Evolutionary conservation across 1,140 invertebrate species (phyloP).

Genomic region (Varroa destructor): DNA sequence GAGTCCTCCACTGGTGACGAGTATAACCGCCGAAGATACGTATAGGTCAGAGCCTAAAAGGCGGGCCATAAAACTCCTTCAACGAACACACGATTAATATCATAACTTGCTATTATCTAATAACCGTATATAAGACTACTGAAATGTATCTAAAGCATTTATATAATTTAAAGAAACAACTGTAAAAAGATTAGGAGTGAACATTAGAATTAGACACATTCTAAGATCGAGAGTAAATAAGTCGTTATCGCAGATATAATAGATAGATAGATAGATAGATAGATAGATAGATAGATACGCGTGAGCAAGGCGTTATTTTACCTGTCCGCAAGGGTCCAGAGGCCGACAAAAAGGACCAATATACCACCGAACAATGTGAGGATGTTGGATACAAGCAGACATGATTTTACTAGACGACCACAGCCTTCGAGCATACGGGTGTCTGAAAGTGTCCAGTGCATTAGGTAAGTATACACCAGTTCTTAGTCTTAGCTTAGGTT

Average conservation of each 20-base stretch:
- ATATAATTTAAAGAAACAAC: no score
- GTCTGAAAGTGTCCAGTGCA: background rate
- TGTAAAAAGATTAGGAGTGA: no score
- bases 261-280: background rate
- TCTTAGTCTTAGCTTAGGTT: no score
- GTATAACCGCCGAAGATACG: conserved; percentile 61
- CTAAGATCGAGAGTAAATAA: background rate
- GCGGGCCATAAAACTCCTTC: conserved; percentile 54
- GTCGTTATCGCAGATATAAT: background rate
- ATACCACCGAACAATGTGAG: conserved; percentile 53
- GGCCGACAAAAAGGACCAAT: conserved; percentile 54
- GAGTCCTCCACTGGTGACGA: conserved; percentile 60
- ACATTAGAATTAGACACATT: no score
- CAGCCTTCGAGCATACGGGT: conserved; percentile 39
- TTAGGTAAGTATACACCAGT: no score
- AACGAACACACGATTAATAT: background rate
- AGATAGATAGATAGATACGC: background rate
- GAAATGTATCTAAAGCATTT: no score
- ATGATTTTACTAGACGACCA: conserved; percentile 41
- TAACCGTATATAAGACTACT: no score
- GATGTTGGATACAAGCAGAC: conserved; percentile 41
- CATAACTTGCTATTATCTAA: no score
- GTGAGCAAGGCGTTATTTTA: conserved; percentile 38
- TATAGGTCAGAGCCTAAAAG: conserved; percentile 67
- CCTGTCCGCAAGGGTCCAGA: conserved; percentile 65